Percentiles rank a stretch among this genome's conserved stretches.
phyloP scores from a whole-genome alignment of 2,888 invertebrate genomes.

The Drosophila paranaensis region DNA sequence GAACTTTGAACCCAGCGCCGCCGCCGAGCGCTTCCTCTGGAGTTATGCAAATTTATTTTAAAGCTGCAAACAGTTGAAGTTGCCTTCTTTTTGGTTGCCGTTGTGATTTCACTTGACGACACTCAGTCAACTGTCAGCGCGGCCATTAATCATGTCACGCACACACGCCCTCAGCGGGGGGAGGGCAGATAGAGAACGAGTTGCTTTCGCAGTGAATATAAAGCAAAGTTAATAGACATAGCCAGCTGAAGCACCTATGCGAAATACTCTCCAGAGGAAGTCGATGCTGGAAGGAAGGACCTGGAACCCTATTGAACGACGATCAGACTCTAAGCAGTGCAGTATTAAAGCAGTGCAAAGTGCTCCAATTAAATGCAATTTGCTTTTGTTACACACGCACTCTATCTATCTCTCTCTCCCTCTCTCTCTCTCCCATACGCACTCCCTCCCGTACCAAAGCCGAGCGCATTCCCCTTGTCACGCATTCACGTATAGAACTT shows the following conservation, averaged over 20 bases:
- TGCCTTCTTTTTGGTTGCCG: neutral
- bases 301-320: neutral
- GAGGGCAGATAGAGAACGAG: neutral
- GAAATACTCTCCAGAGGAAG: neutral
- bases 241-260: no score
- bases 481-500: conserved; percentile 12
- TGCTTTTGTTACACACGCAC: neutral
- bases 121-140: conserved; percentile 82
- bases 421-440: neutral
- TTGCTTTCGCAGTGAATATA: neutral
- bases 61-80: conserved; percentile 25
- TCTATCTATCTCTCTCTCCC: neutral
- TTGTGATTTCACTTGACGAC: conserved; percentile 78
- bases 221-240: conserved; percentile 8
- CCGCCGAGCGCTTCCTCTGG: neutral
- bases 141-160: conserved; percentile 82
- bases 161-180: conserved; percentile 27
- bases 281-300: neutral
- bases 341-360: neutral
- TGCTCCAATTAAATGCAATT: neutral
- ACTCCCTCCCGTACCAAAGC: conserved; percentile 36
- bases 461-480: conserved; percentile 33
- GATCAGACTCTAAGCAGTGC: neutral
- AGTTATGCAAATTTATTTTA: conserved; percentile 32
- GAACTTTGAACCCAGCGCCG: conserved; percentile 30